These are phyloP conservation scores for Siphamia tubifer DNA, from an alignment of 2,113 vertebrate species.

Conservation along the genomic window DNA sequence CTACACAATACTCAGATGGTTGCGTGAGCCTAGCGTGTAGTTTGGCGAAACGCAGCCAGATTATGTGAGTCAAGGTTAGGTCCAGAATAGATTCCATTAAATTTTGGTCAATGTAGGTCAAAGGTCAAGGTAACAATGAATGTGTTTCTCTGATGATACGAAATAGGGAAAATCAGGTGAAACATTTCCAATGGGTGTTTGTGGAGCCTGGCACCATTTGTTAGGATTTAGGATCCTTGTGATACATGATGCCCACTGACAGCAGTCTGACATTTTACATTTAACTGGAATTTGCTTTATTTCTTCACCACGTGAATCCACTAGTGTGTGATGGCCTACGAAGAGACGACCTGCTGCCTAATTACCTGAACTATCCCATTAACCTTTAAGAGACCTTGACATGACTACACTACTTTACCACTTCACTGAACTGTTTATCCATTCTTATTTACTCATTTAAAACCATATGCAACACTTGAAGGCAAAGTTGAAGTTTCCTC, in stretches of 20 bases:
- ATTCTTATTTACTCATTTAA: slow-evolving; percentile 1
- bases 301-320: background rate
- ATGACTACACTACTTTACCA: slow-evolving; percentile 4
- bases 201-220: too few relatives aligned
- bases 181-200: too few relatives aligned
- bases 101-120: too few relatives aligned
- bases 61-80: too few relatives aligned
- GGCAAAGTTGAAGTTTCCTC: too few relatives aligned
- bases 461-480: slow-evolving; percentile 20
- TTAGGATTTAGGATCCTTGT: background rate
- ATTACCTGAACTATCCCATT: background rate
- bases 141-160: too few relatives aligned
- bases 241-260: background rate
- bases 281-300: slow-evolving; percentile 26
- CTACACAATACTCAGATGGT: too few relatives aligned
- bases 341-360: slow-evolving; percentile 1
- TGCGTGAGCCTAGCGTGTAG: too few relatives aligned
- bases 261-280: slow-evolving; percentile 1
- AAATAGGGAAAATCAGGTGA: too few relatives aligned
- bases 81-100: too few relatives aligned
- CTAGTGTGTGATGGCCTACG: background rate
- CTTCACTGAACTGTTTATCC: slow-evolving; percentile 19
- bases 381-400: background rate
- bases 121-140: too few relatives aligned
- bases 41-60: too few relatives aligned